Evolutionary conservation across 2,888 invertebrate species (phyloP).

Genomic region (Lasioglossum calceatum): DNA sequence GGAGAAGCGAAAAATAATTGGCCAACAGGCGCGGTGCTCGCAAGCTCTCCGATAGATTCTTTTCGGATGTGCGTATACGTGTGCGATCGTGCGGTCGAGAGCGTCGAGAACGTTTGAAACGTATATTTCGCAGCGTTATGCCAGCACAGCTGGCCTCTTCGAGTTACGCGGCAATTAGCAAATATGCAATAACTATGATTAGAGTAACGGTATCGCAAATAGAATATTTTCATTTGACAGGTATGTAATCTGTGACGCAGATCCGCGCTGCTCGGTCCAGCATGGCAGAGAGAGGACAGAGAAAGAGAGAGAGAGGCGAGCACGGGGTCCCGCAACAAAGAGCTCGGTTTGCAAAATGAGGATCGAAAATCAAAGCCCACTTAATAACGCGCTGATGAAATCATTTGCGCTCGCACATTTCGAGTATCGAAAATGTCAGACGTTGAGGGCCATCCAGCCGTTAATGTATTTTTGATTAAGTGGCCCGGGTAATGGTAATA

Average conservation of each 20-base stretch:
- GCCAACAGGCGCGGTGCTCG: background rate
- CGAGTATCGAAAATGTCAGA: constrained; percentile 74
- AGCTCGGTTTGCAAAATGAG: constrained; percentile 74
- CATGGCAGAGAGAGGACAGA: background rate
- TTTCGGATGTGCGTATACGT: background rate
- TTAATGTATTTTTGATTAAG: constrained; percentile 74
- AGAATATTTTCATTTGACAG: constrained; percentile 74
- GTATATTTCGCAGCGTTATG: background rate
- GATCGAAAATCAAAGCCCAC: constrained; percentile 76
- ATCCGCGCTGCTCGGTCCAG: background rate
- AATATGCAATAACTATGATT: constrained; percentile 72
- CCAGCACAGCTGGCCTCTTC: background rate
- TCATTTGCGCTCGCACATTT: constrained; percentile 67
- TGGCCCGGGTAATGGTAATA: constrained; percentile 67
- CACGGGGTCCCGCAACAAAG: constrained; percentile 66
- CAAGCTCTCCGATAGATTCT: background rate
- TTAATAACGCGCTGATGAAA: constrained; percentile 76
- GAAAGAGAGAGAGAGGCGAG: background rate
- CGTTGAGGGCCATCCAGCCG: constrained; percentile 64
- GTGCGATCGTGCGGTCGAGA: background rate
- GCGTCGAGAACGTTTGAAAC: background rate
- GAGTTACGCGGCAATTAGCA: constrained; percentile 62
- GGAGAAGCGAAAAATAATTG: constrained; percentile 17
- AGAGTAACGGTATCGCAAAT: constrained; percentile 72
- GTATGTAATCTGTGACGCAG: constrained; percentile 65